Percentiles rank a stretch among this genome's conserved stretches.
phyloP scores from a whole-genome alignment of 2,888 invertebrate genomes.

The Drosophila incognita region DNA sequence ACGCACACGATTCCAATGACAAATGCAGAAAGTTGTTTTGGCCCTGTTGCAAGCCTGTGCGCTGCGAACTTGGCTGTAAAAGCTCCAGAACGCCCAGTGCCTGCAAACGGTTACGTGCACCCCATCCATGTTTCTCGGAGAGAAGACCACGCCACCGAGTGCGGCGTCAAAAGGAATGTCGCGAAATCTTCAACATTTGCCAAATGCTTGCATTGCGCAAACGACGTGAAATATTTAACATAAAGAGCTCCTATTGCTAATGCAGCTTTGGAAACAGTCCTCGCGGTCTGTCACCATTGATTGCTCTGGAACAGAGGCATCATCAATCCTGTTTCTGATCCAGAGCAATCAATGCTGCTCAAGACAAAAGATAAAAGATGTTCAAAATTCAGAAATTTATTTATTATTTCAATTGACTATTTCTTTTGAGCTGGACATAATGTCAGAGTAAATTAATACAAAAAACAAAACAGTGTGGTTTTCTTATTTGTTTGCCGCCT shows the following conservation, averaged over 20 bases:
- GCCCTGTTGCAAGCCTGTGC: constrained; percentile 59
- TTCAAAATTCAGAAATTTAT: neutral
- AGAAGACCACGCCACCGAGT: fast-evolving
- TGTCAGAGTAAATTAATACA: neutral
- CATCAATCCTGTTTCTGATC: neutral
- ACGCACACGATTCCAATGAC: neutral
- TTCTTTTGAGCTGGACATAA: neutral
- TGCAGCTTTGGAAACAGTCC: neutral
- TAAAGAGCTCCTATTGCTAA: neutral
- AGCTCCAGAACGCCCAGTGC: fast-evolving
- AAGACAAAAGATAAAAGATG: neutral
- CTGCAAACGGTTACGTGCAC: constrained; percentile 53
- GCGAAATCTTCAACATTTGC: neutral
- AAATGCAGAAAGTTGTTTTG: constrained; percentile 37
- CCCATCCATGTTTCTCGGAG: constrained; percentile 62
- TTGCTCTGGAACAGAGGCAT: constrained; percentile 1
- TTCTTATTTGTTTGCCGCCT: too few species aligned
- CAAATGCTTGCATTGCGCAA: neutral
- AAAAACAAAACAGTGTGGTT: neutral
- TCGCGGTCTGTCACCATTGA: neutral
- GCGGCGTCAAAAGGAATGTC: constrained; percentile 3
- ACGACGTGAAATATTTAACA: neutral
- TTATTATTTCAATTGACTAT: neutral
- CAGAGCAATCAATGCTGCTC: neutral
- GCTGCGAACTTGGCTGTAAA: constrained; percentile 34